phyloP scores from a whole-genome alignment of 2,888 invertebrate species.

The Habroteleia sp. region DNA sequence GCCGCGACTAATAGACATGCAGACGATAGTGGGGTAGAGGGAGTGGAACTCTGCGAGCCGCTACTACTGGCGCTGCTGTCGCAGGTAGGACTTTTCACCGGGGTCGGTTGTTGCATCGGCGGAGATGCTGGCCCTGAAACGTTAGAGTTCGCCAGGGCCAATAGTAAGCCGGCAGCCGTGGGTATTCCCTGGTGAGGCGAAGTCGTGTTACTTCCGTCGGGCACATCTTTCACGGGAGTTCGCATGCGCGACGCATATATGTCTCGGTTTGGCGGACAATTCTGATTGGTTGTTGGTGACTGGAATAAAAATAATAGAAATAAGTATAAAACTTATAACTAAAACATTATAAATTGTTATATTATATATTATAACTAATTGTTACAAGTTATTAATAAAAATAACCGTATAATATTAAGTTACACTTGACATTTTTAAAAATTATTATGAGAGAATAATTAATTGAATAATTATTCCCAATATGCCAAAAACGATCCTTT shows the following conservation, averaged over 20 bases:
- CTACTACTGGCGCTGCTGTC: slow-evolving; percentile 79
- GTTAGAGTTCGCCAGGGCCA: slow-evolving; percentile 83
- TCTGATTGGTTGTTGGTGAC: slow-evolving; percentile 80
- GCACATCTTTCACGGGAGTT: slow-evolving; percentile 69
- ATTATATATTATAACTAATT: too few species aligned
- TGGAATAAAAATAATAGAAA: too few species aligned
- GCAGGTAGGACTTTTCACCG: slow-evolving; percentile 80
- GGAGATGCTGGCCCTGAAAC: slow-evolving; percentile 75
- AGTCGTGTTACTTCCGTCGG: slow-evolving; percentile 44
- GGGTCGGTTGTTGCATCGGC: slow-evolving; percentile 74
- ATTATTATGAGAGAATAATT: too few species aligned
- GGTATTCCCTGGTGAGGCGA: slow-evolving; percentile 72
- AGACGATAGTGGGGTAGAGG: slow-evolving; percentile 86
- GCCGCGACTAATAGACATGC: slow-evolving; percentile 92
- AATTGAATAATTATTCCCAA: too few species aligned
- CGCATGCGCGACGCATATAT: slow-evolving; percentile 71
- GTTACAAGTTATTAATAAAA: too few species aligned
- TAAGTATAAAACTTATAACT: too few species aligned
- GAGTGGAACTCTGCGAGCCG: slow-evolving; percentile 83
- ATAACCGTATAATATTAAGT: too few species aligned
- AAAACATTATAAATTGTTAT: too few species aligned
- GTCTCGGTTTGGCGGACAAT: slow-evolving; percentile 70
- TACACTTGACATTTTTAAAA: too few species aligned
- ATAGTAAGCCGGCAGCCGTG: slow-evolving; percentile 83
- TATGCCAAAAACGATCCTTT: too few species aligned